These are phyloP conservation scores for Steinernema carpocapsae DNA, from an alignment of 2,888 invertebrate species.

Conservation along the genomic window DNA sequence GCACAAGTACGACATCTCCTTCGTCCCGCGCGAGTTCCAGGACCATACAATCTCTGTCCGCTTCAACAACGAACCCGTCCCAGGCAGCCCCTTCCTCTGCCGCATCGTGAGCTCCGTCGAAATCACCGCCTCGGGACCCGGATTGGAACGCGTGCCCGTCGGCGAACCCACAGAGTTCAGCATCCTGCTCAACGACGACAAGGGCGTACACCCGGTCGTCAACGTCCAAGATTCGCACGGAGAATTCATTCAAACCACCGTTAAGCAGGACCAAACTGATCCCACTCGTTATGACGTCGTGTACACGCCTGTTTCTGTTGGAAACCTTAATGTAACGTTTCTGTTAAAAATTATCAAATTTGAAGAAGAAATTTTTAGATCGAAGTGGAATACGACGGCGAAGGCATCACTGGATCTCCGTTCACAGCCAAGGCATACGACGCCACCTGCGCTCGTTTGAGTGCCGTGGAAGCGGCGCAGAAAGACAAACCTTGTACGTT, in stretches of 20 bases:
- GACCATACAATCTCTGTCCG: slow-evolving; percentile 67
- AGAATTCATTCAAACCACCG: slow-evolving; percentile 54
- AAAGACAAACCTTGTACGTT: slow-evolving; percentile 92
- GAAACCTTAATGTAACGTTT: slow-evolving; percentile 69
- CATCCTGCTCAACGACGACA: slow-evolving; percentile 47
- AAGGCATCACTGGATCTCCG: slow-evolving; percentile 69
- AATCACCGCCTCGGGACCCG: slow-evolving; percentile 75
- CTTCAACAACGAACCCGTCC: slow-evolving; percentile 74
- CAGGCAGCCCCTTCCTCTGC: slow-evolving; percentile 90
- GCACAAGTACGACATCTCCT: slow-evolving; percentile 69
- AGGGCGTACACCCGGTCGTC: slow-evolving; percentile 2
- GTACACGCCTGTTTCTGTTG: slow-evolving; percentile 80
- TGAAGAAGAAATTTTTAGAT: slow-evolving; percentile 46
- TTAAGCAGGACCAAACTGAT: slow-evolving; percentile 48
- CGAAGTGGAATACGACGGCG: slow-evolving; percentile 55
- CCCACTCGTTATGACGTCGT: slow-evolving; percentile 73
- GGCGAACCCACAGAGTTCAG: slow-evolving; percentile 75
- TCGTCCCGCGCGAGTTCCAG: slow-evolving; percentile 64
- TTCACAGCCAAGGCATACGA: slow-evolving; percentile 75
- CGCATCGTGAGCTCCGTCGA: slow-evolving; percentile 78
- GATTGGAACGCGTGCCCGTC: slow-evolving; percentile 78
- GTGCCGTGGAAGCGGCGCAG: slow-evolving; percentile 79
- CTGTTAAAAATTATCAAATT: background rate
- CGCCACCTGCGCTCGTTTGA: slow-evolving; percentile 89
- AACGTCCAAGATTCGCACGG: slow-evolving; percentile 60